These are phyloP conservation scores for Porites lutea DNA, from an alignment of 64 coral and sea anemone genomes.

Conservation along the genomic window DNA sequence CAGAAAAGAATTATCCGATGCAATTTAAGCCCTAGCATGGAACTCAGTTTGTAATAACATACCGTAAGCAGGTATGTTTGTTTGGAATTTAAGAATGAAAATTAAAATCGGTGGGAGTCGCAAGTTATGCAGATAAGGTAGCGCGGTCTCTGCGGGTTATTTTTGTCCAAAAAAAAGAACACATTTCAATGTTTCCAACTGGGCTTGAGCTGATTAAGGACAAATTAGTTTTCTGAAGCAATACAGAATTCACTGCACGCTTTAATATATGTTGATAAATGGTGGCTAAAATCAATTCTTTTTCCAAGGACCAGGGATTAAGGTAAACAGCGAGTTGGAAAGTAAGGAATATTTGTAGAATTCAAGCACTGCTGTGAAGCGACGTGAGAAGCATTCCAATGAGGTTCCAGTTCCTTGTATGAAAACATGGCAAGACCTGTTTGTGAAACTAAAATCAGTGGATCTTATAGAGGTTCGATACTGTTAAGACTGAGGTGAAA, in stretches of 20 bases:
- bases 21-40: slow-evolving; percentile 33
- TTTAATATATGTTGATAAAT: slow-evolving; percentile 1
- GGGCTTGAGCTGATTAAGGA: slow-evolving; percentile 29
- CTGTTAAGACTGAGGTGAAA: too few species aligned
- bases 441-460: not conserved
- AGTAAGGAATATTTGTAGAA: slow-evolving; percentile 26
- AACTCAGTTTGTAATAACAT: slow-evolving; percentile 44
- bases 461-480: not conserved
- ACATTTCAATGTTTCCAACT: slow-evolving; percentile 56
- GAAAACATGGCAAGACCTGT: not conserved
- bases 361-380: slow-evolving; percentile 28
- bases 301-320: slow-evolving; percentile 11
- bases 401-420: not conserved
- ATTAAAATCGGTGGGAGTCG: slow-evolving; percentile 72
- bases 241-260: slow-evolving; percentile 6
- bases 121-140: slow-evolving; percentile 62
- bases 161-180: slow-evolving; percentile 64
- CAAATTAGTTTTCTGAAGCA: slow-evolving; percentile 43
- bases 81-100: slow-evolving; percentile 76
- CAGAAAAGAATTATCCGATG: slow-evolving; percentile 38
- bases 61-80: slow-evolving; percentile 31
- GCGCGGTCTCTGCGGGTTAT: slow-evolving; percentile 5
- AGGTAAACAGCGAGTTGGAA: not conserved
- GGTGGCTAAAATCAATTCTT: not conserved
- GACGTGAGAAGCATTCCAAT: slow-evolving; percentile 41